A percentile compares a stretch with the other conserved stretches of the same genome.
Conservation (phyloP, 2,797 vertebrate species). For the Gallinago solitaria region DNA sequence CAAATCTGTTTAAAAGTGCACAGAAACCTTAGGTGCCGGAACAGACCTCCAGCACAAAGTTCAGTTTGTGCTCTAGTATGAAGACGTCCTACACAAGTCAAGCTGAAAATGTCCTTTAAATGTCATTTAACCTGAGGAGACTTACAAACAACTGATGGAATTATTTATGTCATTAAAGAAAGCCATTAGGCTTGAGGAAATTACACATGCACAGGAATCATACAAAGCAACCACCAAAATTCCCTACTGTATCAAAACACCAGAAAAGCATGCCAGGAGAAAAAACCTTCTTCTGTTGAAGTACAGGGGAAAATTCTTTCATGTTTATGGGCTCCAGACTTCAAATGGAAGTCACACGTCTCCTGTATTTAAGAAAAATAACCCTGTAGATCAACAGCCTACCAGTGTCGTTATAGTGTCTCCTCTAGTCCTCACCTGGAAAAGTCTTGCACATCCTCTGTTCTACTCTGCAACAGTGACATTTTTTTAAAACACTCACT, state of each 20-base stretch:
- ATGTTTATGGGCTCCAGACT: not conserved
- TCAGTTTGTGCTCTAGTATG: not conserved
- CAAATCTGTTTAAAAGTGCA: not conserved
- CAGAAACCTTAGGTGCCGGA: not conserved
- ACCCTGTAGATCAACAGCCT: not conserved
- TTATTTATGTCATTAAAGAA: not conserved
- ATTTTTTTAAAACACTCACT: not conserved
- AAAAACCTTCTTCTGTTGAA: not conserved
- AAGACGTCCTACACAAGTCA: not conserved
- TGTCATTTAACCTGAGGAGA: not conserved
- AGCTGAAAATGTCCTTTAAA: not conserved
- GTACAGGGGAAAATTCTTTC: not conserved
- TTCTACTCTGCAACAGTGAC: not conserved
- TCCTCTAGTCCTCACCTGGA: not conserved
- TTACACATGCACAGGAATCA: not conserved
- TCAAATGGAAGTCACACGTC: not conserved
- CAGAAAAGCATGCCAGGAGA: not conserved
- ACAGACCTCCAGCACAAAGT: not conserved
- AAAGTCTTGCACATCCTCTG: not conserved
- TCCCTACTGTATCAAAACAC: not conserved
- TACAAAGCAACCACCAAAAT: not conserved
- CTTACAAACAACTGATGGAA: not conserved
- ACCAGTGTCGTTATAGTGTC: not conserved
- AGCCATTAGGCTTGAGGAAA: constrained; percentile 26
- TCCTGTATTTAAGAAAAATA: not conserved